These are phyloP conservation scores for Spodoptera exigua DNA, from an alignment of 2,888 invertebrate genomes.

Conservation along the genomic window DNA sequence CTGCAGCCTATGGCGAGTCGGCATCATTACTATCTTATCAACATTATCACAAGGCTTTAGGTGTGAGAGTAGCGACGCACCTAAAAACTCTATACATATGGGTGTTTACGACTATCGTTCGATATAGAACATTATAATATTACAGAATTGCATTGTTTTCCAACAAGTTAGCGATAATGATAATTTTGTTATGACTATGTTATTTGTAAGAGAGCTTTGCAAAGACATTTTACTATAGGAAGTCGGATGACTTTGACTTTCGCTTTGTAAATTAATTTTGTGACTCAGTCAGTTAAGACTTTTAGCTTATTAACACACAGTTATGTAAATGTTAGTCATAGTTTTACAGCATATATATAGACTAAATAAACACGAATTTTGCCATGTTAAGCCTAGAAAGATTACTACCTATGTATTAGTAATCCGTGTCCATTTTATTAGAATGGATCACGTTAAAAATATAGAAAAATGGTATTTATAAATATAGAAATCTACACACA, in stretches of 20 bases:
- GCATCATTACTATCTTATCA: conserved; percentile 55
- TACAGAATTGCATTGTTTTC: conserved; percentile 23
- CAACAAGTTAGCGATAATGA: conserved; percentile 22
- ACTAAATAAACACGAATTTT: no score
- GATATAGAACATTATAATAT: conserved; percentile 10
- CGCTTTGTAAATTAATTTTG: no score
- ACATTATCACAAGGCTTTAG: conserved; percentile 45
- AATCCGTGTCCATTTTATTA: no score
- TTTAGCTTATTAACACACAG: no score
- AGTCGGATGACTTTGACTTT: not conserved
- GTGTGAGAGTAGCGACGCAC: conserved; percentile 41
- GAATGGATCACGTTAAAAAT: no score
- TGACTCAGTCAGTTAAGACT: no score
- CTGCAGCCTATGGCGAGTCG: conserved; percentile 32
- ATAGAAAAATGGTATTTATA: no score
- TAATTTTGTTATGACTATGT: conserved; percentile 3
- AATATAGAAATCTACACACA: no score
- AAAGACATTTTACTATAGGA: not conserved
- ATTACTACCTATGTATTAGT: no score
- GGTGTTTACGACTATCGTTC: conserved; percentile 21
- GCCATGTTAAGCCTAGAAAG: no score
- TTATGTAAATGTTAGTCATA: no score
- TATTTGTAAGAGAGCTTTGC: not conserved
- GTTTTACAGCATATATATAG: no score
- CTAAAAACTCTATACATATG: conserved; percentile 11